phyloP scores from a whole-genome alignment of 2,113 vertebrate genomes.

The Poecile atricapillus region DNA sequence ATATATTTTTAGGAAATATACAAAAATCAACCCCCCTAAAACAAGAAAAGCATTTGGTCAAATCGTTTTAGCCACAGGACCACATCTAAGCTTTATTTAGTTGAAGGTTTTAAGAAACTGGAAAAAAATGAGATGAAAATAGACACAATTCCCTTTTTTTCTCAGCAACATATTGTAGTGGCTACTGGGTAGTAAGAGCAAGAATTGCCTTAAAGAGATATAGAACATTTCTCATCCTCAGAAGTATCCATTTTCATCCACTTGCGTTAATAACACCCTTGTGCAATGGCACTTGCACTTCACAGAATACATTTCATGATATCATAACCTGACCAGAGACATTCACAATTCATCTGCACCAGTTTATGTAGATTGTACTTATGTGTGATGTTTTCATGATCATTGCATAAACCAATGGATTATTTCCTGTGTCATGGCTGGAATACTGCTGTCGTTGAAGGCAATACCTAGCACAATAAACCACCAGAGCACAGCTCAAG shows the following conservation, averaged over 20 bases:
- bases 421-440: background rate
- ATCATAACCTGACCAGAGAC: background rate
- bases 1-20: background rate
- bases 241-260: background rate
- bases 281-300: background rate
- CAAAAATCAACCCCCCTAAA: fast-evolving
- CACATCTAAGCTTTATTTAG: background rate
- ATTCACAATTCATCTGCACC: background rate
- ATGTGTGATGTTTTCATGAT: background rate
- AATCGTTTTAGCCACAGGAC: background rate
- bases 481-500: background rate
- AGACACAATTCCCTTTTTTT: background rate
- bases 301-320: background rate
- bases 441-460: background rate
- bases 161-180: background rate
- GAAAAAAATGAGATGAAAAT: background rate
- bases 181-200: background rate
- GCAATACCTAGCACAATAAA: background rate
- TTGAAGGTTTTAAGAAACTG: background rate
- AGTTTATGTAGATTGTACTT: background rate
- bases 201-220: background rate
- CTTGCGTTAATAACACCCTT: background rate
- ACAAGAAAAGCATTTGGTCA: background rate
- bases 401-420: background rate
- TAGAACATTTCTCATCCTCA: background rate